Conservation (phyloP, 2,113 vertebrate genomes). For the Oenanthe melanoleuca region DNA sequence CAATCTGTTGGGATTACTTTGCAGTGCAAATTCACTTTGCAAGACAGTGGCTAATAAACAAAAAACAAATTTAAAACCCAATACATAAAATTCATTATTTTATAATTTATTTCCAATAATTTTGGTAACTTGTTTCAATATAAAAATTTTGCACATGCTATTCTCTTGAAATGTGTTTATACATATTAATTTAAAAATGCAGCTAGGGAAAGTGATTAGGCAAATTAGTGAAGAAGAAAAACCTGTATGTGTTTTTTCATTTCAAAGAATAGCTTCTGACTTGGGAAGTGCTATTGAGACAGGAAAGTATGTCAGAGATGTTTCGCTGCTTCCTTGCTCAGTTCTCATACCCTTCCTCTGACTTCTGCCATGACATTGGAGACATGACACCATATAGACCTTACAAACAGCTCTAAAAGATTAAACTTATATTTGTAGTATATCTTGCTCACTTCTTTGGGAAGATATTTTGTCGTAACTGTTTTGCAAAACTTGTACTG, state of each 20-base stretch:
- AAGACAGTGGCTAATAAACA: neutral
- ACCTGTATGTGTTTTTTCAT: neutral
- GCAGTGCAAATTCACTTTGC: neutral
- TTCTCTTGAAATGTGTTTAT: neutral
- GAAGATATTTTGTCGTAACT: neutral
- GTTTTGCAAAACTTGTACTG: neutral
- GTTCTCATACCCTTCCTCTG: neutral
- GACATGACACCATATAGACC: neutral
- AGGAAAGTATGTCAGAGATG: neutral
- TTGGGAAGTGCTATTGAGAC: neutral
- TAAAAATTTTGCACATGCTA: neutral
- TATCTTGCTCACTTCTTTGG: neutral
- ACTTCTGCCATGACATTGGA: neutral
- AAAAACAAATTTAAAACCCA: neutral
- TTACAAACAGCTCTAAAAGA: neutral
- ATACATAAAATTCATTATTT: neutral
- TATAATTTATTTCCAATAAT: neutral
- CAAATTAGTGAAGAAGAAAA: neutral
- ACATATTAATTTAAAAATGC: neutral
- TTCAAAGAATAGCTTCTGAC: neutral
- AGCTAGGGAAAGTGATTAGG: neutral
- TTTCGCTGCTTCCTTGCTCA: neutral
- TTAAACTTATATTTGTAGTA: neutral
- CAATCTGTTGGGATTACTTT: neutral
- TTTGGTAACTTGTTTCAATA: neutral